Evolutionary conservation across 2,888 invertebrate species (phyloP), one percentile per base, ranked within the genome.

Genomic region (Pecten maximus): DNA sequence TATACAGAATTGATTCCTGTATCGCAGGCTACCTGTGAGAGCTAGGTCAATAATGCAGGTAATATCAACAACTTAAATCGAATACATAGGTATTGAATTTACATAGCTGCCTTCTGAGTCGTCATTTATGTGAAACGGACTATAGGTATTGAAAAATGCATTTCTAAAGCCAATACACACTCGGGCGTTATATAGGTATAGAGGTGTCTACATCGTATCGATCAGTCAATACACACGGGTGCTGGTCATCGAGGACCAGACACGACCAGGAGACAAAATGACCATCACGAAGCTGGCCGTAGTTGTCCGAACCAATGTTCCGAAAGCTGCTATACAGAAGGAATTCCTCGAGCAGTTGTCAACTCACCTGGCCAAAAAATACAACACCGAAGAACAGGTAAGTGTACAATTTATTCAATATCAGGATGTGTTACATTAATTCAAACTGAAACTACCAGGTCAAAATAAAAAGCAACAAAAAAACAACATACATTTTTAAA

Each of bases 311-410:
- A 91, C 90, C 0, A 91, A 91, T 90, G 90, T 91, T 40, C 90
- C 91, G 2, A 88, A 60, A 74, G 60, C 90, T 39, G 87, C 90
- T 23, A 91, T 91, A 23, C 90, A 60, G 87, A 91, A 91, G 54
- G 90, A 91, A 40, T 91, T 91, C 39, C 35, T 91, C 15, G 87
- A 89, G 23, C 90, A 90, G 90, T 88, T 91, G 10, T 88, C 91
- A 19, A 87, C 87, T 2, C 60, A 60, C 60, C 60, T 91, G 40
- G 54, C 87, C 40, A 60, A 88, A 39, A 44, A 40, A 40, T 91
- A 87, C 40, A 91, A 91, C 16, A 91, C 91, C 12, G 91, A 91
- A 50, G 19, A 87, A 28, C 90, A 91, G 90, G 91, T 91, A 90
- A 40, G 88, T 40, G 12, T 39, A 28, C 8, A 15, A 0, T n/a